Base-by-base conservation (phyloP, 1,140 invertebrate species). In the Zophobas morio region DNA sequence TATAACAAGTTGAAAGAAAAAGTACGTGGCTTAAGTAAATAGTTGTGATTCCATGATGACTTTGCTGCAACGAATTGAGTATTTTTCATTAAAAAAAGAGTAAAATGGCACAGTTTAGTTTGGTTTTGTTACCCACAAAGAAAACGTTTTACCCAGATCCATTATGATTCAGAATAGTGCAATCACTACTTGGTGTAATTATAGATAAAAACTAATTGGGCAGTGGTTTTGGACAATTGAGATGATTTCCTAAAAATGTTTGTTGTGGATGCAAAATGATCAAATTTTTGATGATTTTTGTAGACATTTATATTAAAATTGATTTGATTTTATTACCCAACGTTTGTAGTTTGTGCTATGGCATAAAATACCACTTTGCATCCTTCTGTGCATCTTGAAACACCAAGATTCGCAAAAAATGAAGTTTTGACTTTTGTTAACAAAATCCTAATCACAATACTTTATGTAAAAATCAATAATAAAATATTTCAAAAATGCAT, bases 21-120 rank as follows among this genome's bases (percentile, higher is more conserved):
- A 66, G 60, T 66, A 66, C 60, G 60, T 66, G 60, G 37, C 39
- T 66, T 66, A 66, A 66, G 60, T 66, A 66, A 66, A 51, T 51
- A 6, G 4, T 51, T 51, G 49, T 51, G n/a, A 51, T 46, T 46
- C 8, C 8, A 46, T 8, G 42, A 46, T 46, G 3, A 46, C 8
- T 46, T 46, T 46, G 42, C 8, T 46, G 42, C 8, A 46, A 8
- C 8, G 8, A 46, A 51, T 6, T 66, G 60, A 66, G 60, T 66
- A 66, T 66, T 63, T 39, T 39, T 66, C n/a, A 60, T 60, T 37
- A 35, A 32, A 40, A 40, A 33, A 42, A 0, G 33, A 42, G 42
- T n/a, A 39, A 63, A 66, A 66, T 66, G 60, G 60, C 60, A 66
- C 60, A 66, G 56, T 60, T 60, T 60, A 66, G 60, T 37, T 33